These are phyloP conservation scores for Graphium colonna DNA, from an alignment of 2,888 invertebrate species.

Conservation along the genomic window DNA sequence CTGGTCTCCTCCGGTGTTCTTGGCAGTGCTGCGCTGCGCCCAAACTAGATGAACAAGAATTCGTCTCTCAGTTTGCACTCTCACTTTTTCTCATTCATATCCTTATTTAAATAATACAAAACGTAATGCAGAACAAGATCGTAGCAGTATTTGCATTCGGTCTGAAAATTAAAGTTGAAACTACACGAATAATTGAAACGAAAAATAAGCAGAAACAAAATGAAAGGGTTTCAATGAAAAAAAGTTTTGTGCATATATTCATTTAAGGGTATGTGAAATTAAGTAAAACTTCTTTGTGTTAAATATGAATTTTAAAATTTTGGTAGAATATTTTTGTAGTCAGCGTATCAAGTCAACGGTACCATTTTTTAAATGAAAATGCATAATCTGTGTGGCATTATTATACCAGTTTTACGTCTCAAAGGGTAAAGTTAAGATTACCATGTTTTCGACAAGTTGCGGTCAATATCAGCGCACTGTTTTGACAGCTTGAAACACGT, in stretches of 20 bases:
- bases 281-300: too few species aligned
- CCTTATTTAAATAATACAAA: conserved; percentile 94
- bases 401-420: too few species aligned
- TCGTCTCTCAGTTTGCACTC: conserved; percentile 88
- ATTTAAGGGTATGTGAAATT: too few species aligned
- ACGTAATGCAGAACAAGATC: conserved; percentile 97
- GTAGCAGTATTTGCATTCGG: conserved; percentile 98
- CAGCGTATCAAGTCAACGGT: too few species aligned
- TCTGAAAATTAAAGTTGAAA: conserved; percentile 82
- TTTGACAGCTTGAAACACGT: conserved; percentile 98
- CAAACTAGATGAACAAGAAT: conserved; percentile 88
- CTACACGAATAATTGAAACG: conserved; percentile 1
- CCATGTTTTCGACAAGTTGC: conserved; percentile 96
- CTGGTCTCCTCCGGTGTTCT: conserved; percentile 84
- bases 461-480: conserved; percentile 97
- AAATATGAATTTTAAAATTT: too few species aligned
- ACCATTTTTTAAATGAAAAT: too few species aligned
- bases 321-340: too few species aligned
- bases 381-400: too few species aligned
- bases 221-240: not conserved
- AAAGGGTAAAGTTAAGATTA: conserved; percentile 61
- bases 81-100: conserved; percentile 91
- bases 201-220: conserved; percentile 22
- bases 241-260: too few species aligned
- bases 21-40: conserved; percentile 84